A percentile compares a stretch with the other conserved stretches of the same genome.
These are phyloP conservation scores for Ambastaia sidthimunki DNA, from an alignment of 2,797 vertebrate species.

Conservation along the genomic window DNA sequence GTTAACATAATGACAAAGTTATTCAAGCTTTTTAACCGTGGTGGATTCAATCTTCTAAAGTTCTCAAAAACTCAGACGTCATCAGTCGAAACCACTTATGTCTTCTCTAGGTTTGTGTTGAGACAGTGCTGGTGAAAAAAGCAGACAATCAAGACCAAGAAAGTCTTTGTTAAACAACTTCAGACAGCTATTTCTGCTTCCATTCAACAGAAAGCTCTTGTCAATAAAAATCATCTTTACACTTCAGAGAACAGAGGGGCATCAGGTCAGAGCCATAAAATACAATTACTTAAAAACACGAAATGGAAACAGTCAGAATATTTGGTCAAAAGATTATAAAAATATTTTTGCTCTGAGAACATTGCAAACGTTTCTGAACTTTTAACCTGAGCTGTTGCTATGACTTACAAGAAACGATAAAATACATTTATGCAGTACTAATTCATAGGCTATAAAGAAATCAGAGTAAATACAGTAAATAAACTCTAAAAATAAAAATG, in stretches of 20 bases:
- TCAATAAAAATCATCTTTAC: conserved; percentile 22
- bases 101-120: not conserved
- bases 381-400: not conserved
- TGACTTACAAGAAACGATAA: not conserved
- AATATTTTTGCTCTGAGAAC: not conserved
- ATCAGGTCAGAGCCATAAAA: not conserved
- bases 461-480: not conserved
- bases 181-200: not conserved
- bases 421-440: not conserved
- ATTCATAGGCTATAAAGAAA: not conserved
- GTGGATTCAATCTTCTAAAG: not conserved
- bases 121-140: not conserved
- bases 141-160: not conserved
- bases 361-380: not conserved
- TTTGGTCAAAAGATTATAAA: not conserved
- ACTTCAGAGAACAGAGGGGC: not conserved
- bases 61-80: not conserved
- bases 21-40: not conserved
- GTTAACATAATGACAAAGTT: not conserved
- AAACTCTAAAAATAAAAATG: not conserved
- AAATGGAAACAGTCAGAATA: not conserved
- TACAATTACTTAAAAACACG: not conserved
- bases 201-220: conserved; percentile 19
- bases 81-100: not conserved
- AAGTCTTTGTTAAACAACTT: not conserved